phyloP scores from a whole-genome alignment of 2,797 vertebrate genomes.

The Novumbra hubbsi region DNA sequence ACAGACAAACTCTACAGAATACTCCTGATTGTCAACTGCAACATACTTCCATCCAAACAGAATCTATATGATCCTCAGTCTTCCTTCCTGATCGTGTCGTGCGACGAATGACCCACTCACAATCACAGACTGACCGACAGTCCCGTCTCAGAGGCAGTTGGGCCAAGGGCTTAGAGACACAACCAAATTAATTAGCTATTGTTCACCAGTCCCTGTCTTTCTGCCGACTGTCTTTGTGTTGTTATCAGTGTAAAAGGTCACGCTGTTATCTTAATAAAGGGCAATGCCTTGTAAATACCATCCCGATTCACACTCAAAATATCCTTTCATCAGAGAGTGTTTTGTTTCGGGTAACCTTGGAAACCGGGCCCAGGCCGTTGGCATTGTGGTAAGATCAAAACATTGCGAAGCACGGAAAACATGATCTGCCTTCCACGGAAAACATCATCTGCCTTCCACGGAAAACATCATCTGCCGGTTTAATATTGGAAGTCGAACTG shows the following conservation, averaged over 20 bases:
- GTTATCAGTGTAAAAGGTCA: conserved; percentile 36
- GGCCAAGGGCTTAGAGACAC: conserved; percentile 40
- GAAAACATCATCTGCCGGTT: conserved; percentile 33
- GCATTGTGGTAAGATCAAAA: conserved; percentile 6
- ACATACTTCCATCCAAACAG: no score
- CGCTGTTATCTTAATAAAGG: conserved; percentile 27
- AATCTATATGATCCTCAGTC: no score
- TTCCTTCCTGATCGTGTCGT: no score
- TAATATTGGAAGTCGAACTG: conserved; percentile 55
- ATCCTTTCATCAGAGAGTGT: not conserved
- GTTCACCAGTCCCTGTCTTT: conserved; percentile 37
- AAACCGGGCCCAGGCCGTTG: conserved; percentile 3
- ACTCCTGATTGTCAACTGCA: no score
- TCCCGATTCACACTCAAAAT: conserved; percentile 18
- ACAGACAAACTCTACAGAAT: no score
- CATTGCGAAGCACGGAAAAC: conserved; percentile 22
- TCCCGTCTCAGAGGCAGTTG: conserved; percentile 25
- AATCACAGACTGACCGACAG: conserved; percentile 46
- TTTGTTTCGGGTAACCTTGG: conserved; percentile 15
- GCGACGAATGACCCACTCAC: conserved; percentile 21
- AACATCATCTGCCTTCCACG: conserved; percentile 23
- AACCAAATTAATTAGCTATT: conserved; percentile 44
- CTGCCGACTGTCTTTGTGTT: conserved; percentile 28
- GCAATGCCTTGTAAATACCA: conserved; percentile 33
- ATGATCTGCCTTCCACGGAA: conserved; percentile 28